Base-by-base conservation (phyloP, 1,140 invertebrate genomes). In the Plectrocnemia conspersa region DNA sequence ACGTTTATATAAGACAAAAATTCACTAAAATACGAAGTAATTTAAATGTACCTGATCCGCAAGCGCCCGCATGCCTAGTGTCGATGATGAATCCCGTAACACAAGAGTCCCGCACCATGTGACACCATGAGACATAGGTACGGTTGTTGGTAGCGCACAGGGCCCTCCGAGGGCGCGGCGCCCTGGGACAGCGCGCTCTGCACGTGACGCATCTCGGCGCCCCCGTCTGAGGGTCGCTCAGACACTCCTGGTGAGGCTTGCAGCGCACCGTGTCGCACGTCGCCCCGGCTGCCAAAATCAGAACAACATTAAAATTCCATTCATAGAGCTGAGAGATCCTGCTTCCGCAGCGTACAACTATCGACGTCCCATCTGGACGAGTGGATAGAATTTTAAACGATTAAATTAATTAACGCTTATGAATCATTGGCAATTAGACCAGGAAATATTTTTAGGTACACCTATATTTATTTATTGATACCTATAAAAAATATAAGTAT, bases 71-170 rank as follows among this genome's bases (percentile, higher is more conserved):
- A 64, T 87, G 78, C 64, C 83, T 77, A 2, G 88, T 85, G 61
- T 90, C 86, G 45, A 92, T 82, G 52, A 88, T 82, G 56, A 80
- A 81, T 22, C 88, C 86, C n/a, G 81, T 88, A 59, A 77, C 77
- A 69, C 92, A 96, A 0, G 90, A 82, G 61, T 88, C 86, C 62
- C 86, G 81, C 63, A 88, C 82, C 80, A 94, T 86, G 59, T 91
- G 83, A 73, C 91, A 94, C 84, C 88, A 91, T 33, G 87, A 91
- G 19, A 79, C 75, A 71, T 94, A 94, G 1, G 89, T 92, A 59
- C 79, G 79, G 62, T 88, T 84, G 70, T 95, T 90, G 41, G 79
- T 80, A 44, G 87, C 90, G 74, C 92, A 95, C 35, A 95, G 45
- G 64, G 73, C 64, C 64, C 75, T 66, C 54, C 75, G 72, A 58